Base-by-base conservation (phyloP, 2,888 invertebrate genomes). In the Cerastis leucographa region DNA sequence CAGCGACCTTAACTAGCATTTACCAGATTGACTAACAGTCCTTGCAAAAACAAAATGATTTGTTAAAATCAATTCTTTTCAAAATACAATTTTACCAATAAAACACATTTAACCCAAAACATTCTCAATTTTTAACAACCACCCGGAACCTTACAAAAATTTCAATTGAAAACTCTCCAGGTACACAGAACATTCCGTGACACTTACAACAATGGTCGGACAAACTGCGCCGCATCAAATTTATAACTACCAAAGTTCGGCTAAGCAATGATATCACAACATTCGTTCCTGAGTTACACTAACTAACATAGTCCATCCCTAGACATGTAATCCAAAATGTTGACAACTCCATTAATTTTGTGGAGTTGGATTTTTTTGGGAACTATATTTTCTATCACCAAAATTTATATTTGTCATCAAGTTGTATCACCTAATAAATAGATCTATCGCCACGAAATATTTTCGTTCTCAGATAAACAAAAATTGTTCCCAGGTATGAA, bases 211-310 rank as follows among this genome's bases (percentile, higher is more conserved):
- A 83, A 77, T 74, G 42, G n/a, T 14, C 2, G 12, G 17, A 68
- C 78, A 64, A 79, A 81, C 73, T 75, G 42, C 59, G 59, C 71
- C 59, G 51, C 80, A 67, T 84, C 85, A 83, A 87, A 89, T 80
- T 86, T 76, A 74, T 90, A 88, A 90, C 89, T 81, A 89, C 78
- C 83, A 72, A 89, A 89, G 83, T 89, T 90, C 14, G 42, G 35
- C 49, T 83, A 78, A 71, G 76, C 80, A 74, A 71, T 81, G 87
- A 86, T 56, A 76, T 74, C 25, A 74, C 51, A 74, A 75, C 71
- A 76, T 75, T 76, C 49, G 22, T 59, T 67, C 35, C 46, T 40
- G 54, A 65, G 76, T 77, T 62, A 65, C n/a, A 64, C 68, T 74
- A 71, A 70, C 80, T 71, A 83, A 77, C 68, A 61, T 80, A 14